Evolutionary conservation across 2,113 vertebrate genomes (phyloP), one percentile per base, ranked within the genome.

Genomic region (Verasper variegatus): DNA sequence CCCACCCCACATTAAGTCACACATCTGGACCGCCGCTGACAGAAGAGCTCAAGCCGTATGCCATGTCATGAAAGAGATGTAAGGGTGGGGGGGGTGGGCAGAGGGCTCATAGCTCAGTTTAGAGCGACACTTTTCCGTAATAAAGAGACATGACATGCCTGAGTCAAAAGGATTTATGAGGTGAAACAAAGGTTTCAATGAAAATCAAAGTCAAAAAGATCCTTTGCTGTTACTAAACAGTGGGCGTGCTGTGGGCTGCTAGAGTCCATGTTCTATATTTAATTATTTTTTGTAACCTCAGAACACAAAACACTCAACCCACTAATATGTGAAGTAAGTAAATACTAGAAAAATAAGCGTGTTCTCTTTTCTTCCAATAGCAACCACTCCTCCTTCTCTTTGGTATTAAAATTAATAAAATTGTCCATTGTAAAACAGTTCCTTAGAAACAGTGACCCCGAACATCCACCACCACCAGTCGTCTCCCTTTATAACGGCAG

Each of bases 11-110:
- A 66, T 86, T 69, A 74, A 79, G 85, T 81, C 77, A 81, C 83
- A 91, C 88, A 92, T 91, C 84, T 91, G 90, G 84, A 63, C 74
- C 6, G 55, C 80, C 64, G 55, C 37, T 80, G 85, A 88, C 77
- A 78, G 68, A 80, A 78, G 74, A 72, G 74, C 80, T 78, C 62
- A 23, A 68, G 58, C 21, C 5, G 60, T 74, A 27, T 73, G 67
- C 27, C 61, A 27, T 59, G 67, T 74, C 56, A 66, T 7, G 49
- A 79, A 62, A 77, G 63, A 68, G 62, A 75, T 74, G 72, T 62
- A n/a, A 58, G 23, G 42, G 14, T n/a, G 74, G 56, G 64, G 7
- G 7, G 1, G 59, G 59, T 6, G 31, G 31, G 31, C 31, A 31
- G 27, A 7, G 23, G 23, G 58, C 72, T 82, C 55, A 23, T 71